phyloP scores from a whole-genome alignment of 2,888 invertebrate species.

The Rhyacophila evoluta region DNA sequence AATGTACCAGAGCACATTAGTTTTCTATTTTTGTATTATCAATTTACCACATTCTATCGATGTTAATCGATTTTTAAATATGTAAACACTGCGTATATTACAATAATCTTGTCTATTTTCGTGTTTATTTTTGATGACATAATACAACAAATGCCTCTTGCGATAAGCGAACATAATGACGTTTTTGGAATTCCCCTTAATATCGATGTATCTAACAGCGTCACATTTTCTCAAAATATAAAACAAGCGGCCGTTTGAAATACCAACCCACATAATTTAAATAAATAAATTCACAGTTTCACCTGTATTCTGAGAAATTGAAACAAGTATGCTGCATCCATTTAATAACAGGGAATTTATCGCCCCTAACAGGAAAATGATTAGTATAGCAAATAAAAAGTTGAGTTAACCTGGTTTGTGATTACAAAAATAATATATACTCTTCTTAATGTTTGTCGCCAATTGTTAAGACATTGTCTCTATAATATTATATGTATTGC shows the following conservation, averaged over 20 bases:
- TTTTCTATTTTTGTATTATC: too few relatives aligned
- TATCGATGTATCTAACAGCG: neutral
- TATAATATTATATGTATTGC: too few relatives aligned
- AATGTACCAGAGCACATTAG: too few relatives aligned
- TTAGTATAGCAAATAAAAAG: too few relatives aligned
- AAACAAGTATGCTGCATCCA: neutral
- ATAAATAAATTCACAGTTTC: neutral
- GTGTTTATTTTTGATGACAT: neutral
- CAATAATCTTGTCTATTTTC: too few relatives aligned
- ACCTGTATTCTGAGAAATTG: neutral
- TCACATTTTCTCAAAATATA: neutral
- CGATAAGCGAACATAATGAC: neutral
- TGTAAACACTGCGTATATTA: too few relatives aligned
- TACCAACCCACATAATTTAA: neutral
- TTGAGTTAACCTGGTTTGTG: too few relatives aligned
- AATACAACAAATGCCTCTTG: neutral
- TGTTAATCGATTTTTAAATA: too few relatives aligned
- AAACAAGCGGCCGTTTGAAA: neutral
- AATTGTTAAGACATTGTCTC: too few relatives aligned
- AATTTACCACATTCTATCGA: too few relatives aligned
- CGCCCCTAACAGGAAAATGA: neutral
- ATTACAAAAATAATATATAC: too few relatives aligned
- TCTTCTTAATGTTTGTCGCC: too few relatives aligned
- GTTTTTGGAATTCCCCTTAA: neutral
- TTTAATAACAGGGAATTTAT: neutral